These are phyloP conservation scores for Syncerus caffer DNA, from an alignment of 2,797 vertebrate species.

Conservation along the genomic window DNA sequence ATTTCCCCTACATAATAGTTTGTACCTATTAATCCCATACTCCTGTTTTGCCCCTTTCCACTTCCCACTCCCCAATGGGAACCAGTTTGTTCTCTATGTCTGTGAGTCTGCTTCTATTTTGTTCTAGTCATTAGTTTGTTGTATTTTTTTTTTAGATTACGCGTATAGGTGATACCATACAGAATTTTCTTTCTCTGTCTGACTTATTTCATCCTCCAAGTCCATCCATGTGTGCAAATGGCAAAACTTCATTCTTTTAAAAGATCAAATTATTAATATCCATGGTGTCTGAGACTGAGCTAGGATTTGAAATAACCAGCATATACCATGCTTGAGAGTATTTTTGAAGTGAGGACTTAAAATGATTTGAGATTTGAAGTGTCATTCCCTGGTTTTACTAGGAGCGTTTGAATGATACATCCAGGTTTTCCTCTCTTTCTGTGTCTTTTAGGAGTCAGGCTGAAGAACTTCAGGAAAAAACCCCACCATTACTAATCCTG, in stretches of 20 bases:
- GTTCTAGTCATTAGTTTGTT: background rate
- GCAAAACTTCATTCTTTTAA: background rate
- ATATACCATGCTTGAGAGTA: background rate
- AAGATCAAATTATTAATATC: background rate
- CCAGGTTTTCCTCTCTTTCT: background rate
- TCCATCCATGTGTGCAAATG: background rate
- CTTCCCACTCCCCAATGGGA: background rate
- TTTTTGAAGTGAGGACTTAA: slow-evolving; percentile 22
- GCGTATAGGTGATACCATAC: background rate
- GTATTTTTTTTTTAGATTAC: background rate
- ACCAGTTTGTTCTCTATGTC: background rate
- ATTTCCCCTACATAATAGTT: background rate
- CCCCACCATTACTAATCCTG: background rate
- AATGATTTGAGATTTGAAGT: background rate
- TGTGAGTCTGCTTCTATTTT: background rate
- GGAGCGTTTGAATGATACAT: background rate
- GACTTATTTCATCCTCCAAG: background rate
- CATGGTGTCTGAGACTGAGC: background rate
- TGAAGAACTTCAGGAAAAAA: background rate
- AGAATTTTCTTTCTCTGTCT: background rate
- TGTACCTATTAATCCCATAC: background rate
- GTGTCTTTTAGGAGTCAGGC: background rate
- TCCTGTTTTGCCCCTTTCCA: background rate
- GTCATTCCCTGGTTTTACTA: background rate
- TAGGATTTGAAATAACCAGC: slow-evolving; percentile 8